Percentiles rank a stretch among this genome's conserved stretches.
These are phyloP conservation scores for Antheraea mylitta DNA, from an alignment of 1,140 invertebrate species.

Conservation along the genomic window DNA sequence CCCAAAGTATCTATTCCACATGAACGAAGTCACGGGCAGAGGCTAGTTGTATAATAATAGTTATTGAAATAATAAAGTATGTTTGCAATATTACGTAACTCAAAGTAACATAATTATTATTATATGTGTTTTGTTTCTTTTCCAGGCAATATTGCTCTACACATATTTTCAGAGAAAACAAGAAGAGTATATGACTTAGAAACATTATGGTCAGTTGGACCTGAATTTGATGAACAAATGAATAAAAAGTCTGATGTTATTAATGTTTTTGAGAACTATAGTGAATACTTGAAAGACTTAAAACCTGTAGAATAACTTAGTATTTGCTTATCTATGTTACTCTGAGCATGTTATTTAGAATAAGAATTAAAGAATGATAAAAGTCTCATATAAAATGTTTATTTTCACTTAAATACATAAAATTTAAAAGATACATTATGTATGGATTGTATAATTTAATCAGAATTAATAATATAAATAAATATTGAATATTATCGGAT, in stretches of 20 bases:
- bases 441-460: slow-evolving; percentile 66
- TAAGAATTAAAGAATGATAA: slow-evolving; percentile 48
- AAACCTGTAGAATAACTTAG: slow-evolving; percentile 70
- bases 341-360: slow-evolving; percentile 13
- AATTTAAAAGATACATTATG: slow-evolving; percentile 58
- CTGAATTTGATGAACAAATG: slow-evolving; percentile 87
- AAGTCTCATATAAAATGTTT: slow-evolving; percentile 78
- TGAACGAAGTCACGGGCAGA: too few relatives aligned
- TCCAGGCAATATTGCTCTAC: slow-evolving; percentile 93
- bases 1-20: too few relatives aligned
- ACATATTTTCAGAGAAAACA: slow-evolving; percentile 87
- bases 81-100: too few relatives aligned
- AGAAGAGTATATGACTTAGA: slow-evolving; percentile 92
- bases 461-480: slow-evolving; percentile 55
- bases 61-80: too few relatives aligned
- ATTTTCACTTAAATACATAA: slow-evolving; percentile 72
- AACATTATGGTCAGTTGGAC: slow-evolving; percentile 92
- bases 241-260: slow-evolving; percentile 80
- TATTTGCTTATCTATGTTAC: background rate
- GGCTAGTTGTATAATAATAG: too few relatives aligned
- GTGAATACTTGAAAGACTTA: slow-evolving; percentile 80
- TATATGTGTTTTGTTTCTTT: slow-evolving; percentile 24
- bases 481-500: slow-evolving; percentile 39
- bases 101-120: slow-evolving; percentile 8
- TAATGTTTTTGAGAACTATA: slow-evolving; percentile 82